phyloP scores from a whole-genome alignment of 2,888 invertebrate species.

The Tortricodes alternella region DNA sequence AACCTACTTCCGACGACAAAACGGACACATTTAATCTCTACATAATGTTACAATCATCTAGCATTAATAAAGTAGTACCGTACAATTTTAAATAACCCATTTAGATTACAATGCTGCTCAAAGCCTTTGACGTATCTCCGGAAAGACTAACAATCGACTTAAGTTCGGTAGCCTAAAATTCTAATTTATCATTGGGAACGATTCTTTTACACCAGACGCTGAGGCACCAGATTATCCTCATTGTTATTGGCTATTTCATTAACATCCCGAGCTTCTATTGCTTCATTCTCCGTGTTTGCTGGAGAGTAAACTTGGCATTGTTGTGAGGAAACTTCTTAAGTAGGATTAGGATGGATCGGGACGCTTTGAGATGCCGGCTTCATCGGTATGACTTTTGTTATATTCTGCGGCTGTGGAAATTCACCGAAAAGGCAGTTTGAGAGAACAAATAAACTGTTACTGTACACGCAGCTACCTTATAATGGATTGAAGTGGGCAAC shows the following conservation, averaged over 20 bases:
- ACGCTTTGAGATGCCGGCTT: conserved; percentile 24
- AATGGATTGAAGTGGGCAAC: too few species aligned
- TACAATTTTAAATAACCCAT: conserved; percentile 28
- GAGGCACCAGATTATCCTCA: conserved; percentile 62
- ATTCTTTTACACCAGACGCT: conserved; percentile 51
- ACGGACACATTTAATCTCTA: conserved; percentile 21
- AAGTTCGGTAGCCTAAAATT: conserved; percentile 28
- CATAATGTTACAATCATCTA: conserved; percentile 22
- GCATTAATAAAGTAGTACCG: conserved; percentile 29
- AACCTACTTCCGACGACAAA: conserved; percentile 20
- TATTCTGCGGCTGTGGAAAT: conserved; percentile 19
- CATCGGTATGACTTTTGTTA: conserved; percentile 27
- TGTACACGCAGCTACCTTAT: background rate
- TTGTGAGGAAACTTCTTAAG: conserved; percentile 50
- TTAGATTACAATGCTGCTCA: conserved; percentile 20
- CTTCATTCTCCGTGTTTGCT: conserved; percentile 53
- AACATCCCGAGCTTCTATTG: conserved; percentile 49
- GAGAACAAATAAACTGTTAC: too few species aligned
- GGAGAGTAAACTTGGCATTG: conserved; percentile 67
- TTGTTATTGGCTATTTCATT: conserved; percentile 62
- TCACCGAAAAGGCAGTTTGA: conserved; percentile 21
- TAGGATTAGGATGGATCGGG: conserved; percentile 51
- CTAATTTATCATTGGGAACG: conserved; percentile 24
- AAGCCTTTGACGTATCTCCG: conserved; percentile 18
- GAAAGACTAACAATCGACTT: conserved; percentile 29